Evolutionary conservation across 1,140 invertebrate species (phyloP).

Genomic region (Belonocnema kinseyi): DNA sequence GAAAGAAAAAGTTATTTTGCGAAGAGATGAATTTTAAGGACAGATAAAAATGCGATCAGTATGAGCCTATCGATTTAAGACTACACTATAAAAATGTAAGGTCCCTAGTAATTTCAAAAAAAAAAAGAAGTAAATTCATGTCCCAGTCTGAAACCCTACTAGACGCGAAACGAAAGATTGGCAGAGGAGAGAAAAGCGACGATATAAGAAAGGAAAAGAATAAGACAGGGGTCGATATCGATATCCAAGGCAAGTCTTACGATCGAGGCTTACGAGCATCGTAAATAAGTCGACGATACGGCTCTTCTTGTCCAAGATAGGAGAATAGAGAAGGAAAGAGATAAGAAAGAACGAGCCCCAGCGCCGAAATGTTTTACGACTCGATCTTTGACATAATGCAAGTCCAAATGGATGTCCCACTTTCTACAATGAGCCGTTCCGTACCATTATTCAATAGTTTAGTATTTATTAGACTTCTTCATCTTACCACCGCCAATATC

Average conservation of each 20-base stretch:
- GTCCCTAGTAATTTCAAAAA: conserved; percentile 47
- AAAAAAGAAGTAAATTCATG: conserved; percentile 61
- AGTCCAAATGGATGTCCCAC: no score
- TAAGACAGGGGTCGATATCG: conserved; percentile 55
- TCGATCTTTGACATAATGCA: no score
- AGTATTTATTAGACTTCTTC: no score
- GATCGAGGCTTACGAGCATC: conserved; percentile 68
- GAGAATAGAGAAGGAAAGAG: conserved; percentile 49
- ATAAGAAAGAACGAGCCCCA: conserved; percentile 47
- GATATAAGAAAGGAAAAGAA: conserved; percentile 34
- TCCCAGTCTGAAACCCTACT: conserved; percentile 49
- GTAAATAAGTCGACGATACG: conserved; percentile 69
- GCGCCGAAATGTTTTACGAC: no score
- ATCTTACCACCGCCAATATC: no score
- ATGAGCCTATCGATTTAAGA: no score
- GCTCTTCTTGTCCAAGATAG: conserved; percentile 55
- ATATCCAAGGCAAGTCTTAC: conserved; percentile 61
- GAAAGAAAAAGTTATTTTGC: no score
- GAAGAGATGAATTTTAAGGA: no score
- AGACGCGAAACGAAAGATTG: conserved; percentile 48
- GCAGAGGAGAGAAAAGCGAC: conserved; percentile 24
- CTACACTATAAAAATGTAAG: no score
- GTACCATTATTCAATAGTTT: no score
- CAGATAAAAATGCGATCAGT: no score
- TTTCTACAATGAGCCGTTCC: no score